Conservation (phyloP, 2,888 invertebrate species). For the Cheilosia pagana region DNA sequence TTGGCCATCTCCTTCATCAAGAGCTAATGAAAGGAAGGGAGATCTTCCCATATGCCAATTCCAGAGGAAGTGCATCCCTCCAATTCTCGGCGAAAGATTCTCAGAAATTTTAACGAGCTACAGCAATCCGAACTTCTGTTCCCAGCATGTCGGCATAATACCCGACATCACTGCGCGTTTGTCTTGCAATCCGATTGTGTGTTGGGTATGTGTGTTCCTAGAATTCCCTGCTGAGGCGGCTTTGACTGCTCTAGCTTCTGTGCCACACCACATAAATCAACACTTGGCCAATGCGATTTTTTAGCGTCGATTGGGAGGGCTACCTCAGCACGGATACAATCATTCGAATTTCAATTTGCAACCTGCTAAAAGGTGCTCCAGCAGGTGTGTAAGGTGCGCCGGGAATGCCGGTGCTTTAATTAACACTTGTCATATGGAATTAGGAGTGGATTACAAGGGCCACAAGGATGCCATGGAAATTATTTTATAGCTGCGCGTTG, state of each 20-base stretch:
- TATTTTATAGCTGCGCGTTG: conserved; percentile 64
- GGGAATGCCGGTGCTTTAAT: conserved; percentile 71
- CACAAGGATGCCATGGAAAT: conserved; percentile 57
- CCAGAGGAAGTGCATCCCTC: conserved; percentile 45
- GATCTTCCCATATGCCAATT: conserved; percentile 29
- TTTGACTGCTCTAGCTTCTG: conserved; percentile 67
- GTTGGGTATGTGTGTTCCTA: conserved; percentile 41
- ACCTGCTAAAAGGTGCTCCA: conserved; percentile 61
- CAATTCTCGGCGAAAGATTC: conserved; percentile 35
- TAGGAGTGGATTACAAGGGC: conserved; percentile 65
- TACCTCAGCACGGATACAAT: conserved; percentile 48
- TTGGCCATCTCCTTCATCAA: conserved; percentile 35
- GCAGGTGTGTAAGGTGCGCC: conserved; percentile 71
- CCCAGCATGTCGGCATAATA: conserved; percentile 62
- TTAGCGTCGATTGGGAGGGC: conserved; percentile 58
- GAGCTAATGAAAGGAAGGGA: conserved; percentile 53
- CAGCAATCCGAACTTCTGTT: conserved; percentile 62
- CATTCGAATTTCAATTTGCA: conserved; percentile 72
- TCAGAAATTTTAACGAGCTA: conserved; percentile 73
- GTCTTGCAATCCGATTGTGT: conserved; percentile 42
- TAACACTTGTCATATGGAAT: conserved; percentile 73
- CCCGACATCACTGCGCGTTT: conserved; percentile 53
- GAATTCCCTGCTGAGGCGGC: conserved; percentile 45
- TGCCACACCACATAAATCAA: conserved; percentile 70
- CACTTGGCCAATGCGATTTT: conserved; percentile 49